Conservation (phyloP, 2,888 invertebrate species). For the Halictus quadricinctus region DNA sequence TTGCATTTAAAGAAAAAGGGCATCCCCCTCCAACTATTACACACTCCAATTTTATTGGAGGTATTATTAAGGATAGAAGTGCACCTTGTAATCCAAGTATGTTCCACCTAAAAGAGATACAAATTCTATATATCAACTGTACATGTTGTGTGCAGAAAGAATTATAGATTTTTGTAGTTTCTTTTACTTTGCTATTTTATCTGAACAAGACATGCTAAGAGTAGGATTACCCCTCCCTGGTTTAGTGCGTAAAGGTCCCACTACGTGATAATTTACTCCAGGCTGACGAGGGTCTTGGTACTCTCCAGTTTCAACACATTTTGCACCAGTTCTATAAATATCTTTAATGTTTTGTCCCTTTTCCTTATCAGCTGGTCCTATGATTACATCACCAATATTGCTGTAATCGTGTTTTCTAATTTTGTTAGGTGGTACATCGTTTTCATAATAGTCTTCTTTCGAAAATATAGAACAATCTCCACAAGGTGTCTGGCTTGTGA, state of each 20-base stretch:
- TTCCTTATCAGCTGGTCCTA: constrained; percentile 14
- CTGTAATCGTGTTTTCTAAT: constrained; percentile 63
- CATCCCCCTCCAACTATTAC: constrained; percentile 88
- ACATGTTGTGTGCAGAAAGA: not conserved
- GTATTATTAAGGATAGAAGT: constrained; percentile 87
- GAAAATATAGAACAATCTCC: constrained; percentile 96
- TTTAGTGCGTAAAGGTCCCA: constrained; percentile 91
- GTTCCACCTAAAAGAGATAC: constrained; percentile 87
- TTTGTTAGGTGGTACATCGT: constrained; percentile 60
- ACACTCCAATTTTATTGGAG: constrained; percentile 88
- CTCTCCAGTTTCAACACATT: constrained; percentile 86
- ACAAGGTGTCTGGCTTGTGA: constrained; percentile 94
- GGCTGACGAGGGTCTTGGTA: constrained; percentile 85
- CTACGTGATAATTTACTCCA: constrained; percentile 87
- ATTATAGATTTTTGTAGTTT: constrained; percentile 18
- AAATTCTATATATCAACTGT: not conserved
- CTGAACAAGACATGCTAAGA: constrained; percentile 95
- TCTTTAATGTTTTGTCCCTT: constrained; percentile 59
- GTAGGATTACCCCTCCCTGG: constrained; percentile 96
- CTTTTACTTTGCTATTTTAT: constrained; percentile 89
- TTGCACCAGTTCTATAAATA: constrained; percentile 93
- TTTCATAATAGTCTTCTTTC: constrained; percentile 80
- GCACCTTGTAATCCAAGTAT: constrained; percentile 93
- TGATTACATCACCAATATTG: constrained; percentile 24
- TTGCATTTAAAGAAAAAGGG: constrained; percentile 85